Evolutionary conservation across 2,113 vertebrate species (phyloP).

Genomic region (Meriones unguiculatus): DNA sequence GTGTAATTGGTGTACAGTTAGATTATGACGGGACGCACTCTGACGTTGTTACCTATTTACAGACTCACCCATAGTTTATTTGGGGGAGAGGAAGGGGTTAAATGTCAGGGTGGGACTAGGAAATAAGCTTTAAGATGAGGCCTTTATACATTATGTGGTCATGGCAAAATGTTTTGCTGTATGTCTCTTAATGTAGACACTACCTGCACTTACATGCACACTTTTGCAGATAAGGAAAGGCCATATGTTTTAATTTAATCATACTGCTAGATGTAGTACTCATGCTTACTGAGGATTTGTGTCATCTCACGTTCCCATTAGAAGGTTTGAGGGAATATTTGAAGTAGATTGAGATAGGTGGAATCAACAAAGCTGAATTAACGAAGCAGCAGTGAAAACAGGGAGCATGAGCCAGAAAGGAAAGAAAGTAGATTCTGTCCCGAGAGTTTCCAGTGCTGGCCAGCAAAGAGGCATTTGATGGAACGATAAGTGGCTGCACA

Average conservation of each 20-base stretch:
- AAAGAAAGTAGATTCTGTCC: neutral
- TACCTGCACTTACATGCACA: neutral
- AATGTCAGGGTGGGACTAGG: neutral
- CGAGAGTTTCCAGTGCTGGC: neutral
- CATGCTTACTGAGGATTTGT: slow-evolving; percentile 38
- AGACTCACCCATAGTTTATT: slow-evolving; percentile 19
- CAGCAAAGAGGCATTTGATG: neutral
- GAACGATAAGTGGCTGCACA: slow-evolving; percentile 5
- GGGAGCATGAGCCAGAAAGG: neutral
- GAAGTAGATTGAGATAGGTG: neutral
- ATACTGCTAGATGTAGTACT: neutral
- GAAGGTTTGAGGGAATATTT: slow-evolving; percentile 31
- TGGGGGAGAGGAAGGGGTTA: slow-evolving; percentile 35
- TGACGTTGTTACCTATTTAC: slow-evolving; percentile 6
- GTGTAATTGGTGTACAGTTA: neutral
- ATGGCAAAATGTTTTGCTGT: neutral
- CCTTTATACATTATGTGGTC: neutral
- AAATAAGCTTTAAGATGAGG: slow-evolving; percentile 22
- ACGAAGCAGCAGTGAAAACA: neutral
- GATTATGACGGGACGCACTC: slow-evolving; percentile 8
- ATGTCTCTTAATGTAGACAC: neutral
- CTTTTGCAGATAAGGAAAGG: neutral
- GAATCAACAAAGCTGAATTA: neutral
- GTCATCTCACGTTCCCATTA: neutral
- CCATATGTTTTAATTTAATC: neutral